These are phyloP conservation scores for Frankliniella intonsa DNA, from an alignment of 2,888 invertebrate genomes.

Conservation along the genomic window DNA sequence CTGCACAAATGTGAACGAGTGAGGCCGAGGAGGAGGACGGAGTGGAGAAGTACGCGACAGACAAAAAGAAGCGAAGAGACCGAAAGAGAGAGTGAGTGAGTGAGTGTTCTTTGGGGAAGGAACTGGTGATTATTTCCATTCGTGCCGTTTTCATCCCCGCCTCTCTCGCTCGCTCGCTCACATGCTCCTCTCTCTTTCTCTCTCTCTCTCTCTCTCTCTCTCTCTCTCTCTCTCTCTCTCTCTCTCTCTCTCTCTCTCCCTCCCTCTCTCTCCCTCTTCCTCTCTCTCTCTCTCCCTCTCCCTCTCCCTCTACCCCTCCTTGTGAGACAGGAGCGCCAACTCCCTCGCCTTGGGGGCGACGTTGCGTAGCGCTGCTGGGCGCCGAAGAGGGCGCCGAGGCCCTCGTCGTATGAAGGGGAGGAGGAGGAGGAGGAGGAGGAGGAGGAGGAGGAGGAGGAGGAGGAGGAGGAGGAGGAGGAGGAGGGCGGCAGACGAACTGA, in stretches of 20 bases:
- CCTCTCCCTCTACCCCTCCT: neutral
- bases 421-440: too few relatives aligned
- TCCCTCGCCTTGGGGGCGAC: neutral
- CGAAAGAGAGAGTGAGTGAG: neutral
- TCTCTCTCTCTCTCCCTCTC: neutral
- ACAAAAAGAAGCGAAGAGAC: neutral
- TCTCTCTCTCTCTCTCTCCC: neutral
- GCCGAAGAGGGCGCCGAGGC: neutral
- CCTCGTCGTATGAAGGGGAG: neutral
- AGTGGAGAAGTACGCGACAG: neutral
- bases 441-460: too few relatives aligned
- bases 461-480: too few relatives aligned
- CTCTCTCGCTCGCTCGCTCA: neutral
- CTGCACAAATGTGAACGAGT: neutral
- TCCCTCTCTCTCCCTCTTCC: neutral
- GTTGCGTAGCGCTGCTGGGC: too few relatives aligned
- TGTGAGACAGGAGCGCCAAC: neutral
- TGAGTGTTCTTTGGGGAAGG: neutral
- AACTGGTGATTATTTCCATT: constrained; percentile 24
- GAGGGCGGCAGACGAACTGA: too few relatives aligned
- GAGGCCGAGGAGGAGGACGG: neutral
- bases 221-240: neutral
- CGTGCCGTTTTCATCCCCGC: neutral
- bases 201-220: neutral
- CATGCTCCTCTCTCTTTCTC: neutral